Conservation (phyloP, 2,113 vertebrate genomes). For the Solea senegalensis region DNA sequence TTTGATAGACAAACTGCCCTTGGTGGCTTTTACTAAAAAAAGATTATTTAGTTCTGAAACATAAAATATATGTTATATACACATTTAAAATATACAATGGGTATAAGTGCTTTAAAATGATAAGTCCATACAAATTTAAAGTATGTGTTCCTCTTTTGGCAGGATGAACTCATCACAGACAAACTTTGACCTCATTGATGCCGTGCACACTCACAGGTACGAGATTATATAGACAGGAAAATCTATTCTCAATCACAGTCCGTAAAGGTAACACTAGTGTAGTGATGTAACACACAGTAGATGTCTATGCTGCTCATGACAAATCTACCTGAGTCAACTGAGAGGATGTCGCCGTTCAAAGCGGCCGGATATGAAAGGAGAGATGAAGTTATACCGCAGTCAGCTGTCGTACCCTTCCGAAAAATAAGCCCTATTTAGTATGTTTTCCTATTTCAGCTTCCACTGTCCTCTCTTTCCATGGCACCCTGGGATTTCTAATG, state of each 20-base stretch:
- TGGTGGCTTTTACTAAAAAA: slow-evolving; percentile 50
- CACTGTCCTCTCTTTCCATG: slow-evolving; percentile 16
- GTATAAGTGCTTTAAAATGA: slow-evolving; percentile 68
- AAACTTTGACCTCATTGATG: slow-evolving; percentile 62
- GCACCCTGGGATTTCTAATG: slow-evolving; percentile 31
- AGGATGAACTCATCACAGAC: slow-evolving; percentile 75
- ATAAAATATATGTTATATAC: slow-evolving; percentile 71
- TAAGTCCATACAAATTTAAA: slow-evolving; percentile 71
- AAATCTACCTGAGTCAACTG: slow-evolving; percentile 70
- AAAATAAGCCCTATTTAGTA: slow-evolving; percentile 1
- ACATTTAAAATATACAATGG: slow-evolving; percentile 75
- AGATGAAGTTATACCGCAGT: neutral
- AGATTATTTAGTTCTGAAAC: slow-evolving; percentile 60
- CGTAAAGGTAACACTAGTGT: slow-evolving; percentile 44
- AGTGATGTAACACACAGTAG: slow-evolving; percentile 21
- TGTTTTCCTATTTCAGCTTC: neutral
- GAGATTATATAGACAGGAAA: slow-evolving; percentile 24
- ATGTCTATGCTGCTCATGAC: slow-evolving; percentile 45
- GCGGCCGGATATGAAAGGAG: slow-evolving; percentile 19
- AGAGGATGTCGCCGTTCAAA: slow-evolving; percentile 37
- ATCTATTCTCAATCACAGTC: slow-evolving; percentile 39
- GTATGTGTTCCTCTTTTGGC: slow-evolving; percentile 74
- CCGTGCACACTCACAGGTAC: slow-evolving; percentile 22
- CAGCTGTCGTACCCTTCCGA: neutral
- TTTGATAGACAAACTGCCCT: slow-evolving; percentile 66